Evolutionary conservation across 2,888 invertebrate species (phyloP).

Genomic region (Napeogenes sylphis): DNA sequence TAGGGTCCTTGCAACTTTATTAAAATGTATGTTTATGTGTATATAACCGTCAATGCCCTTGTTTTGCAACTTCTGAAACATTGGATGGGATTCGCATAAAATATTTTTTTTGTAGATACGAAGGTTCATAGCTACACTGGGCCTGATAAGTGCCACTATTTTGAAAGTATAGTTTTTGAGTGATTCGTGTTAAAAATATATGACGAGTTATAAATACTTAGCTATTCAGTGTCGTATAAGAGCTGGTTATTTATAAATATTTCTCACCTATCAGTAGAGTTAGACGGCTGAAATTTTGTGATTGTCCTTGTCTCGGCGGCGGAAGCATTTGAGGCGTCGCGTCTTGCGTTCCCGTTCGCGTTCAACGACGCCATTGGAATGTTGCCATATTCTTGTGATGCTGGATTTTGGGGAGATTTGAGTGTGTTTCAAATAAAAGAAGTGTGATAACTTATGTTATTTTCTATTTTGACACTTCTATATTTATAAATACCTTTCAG

Average conservation of each 20-base stretch:
- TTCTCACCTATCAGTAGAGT: slow-evolving; percentile 68
- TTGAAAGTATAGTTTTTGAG: no score
- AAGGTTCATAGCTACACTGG: no score
- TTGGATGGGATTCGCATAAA: no score
- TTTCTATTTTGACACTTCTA: not conserved
- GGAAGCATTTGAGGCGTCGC: slow-evolving; percentile 53
- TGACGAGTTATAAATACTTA: not conserved
- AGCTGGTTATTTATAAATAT: not conserved
- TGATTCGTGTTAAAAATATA: no score
- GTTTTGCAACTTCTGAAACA: no score
- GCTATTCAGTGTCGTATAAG: not conserved
- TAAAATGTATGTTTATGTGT: no score
- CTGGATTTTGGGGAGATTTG: slow-evolving; percentile 36
- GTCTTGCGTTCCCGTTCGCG: slow-evolving; percentile 44
- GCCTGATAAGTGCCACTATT: no score
- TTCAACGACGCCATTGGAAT: slow-evolving; percentile 58
- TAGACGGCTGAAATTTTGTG: slow-evolving; percentile 75
- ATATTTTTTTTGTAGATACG: no score
- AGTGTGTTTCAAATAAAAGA: slow-evolving; percentile 1
- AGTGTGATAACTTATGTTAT: not conserved
- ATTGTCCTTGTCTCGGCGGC: slow-evolving; percentile 56
- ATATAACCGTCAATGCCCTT: no score
- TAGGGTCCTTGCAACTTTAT: no score
- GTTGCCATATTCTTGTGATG: slow-evolving; percentile 77
- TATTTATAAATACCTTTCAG: slow-evolving; percentile 58